These are phyloP conservation scores for Bos javanicus DNA, from an alignment of 2,113 vertebrate genomes.

Conservation along the genomic window DNA sequence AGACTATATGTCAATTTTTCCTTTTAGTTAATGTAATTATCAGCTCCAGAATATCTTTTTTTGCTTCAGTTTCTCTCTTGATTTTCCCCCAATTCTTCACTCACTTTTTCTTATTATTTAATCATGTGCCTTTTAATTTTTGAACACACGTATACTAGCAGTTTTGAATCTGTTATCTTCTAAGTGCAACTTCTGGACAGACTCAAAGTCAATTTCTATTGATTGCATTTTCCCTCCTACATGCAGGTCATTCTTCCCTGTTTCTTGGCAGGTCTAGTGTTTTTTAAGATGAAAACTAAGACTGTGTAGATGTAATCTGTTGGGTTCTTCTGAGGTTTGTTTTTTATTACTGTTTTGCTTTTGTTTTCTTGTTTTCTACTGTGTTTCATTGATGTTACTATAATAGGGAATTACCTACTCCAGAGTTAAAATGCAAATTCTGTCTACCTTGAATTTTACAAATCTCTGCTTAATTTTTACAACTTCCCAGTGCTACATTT, in stretches of 20 bases:
- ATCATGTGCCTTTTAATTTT: background rate
- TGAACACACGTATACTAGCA: background rate
- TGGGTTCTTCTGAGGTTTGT: background rate
- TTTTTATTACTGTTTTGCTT: background rate
- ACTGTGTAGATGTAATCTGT: background rate
- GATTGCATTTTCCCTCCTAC: background rate
- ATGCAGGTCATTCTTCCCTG: background rate
- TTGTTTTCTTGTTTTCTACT: background rate
- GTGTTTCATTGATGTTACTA: background rate
- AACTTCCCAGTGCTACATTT: background rate
- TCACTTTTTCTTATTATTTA: background rate
- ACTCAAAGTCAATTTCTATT: background rate
- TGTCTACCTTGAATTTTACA: background rate
- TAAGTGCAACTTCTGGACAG: background rate
- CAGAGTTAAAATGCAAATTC: background rate
- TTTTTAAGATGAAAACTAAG: background rate
- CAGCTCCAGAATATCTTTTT: background rate
- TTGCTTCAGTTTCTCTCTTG: background rate
- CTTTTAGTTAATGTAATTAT: background rate
- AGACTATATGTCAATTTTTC: background rate
- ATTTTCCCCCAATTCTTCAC: background rate
- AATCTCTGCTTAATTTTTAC: background rate
- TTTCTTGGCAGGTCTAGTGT: background rate
- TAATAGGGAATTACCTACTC: background rate
- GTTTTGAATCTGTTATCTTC: background rate